Base-by-base conservation (phyloP, 2,888 invertebrate genomes). In the Euplexia lucipara region DNA sequence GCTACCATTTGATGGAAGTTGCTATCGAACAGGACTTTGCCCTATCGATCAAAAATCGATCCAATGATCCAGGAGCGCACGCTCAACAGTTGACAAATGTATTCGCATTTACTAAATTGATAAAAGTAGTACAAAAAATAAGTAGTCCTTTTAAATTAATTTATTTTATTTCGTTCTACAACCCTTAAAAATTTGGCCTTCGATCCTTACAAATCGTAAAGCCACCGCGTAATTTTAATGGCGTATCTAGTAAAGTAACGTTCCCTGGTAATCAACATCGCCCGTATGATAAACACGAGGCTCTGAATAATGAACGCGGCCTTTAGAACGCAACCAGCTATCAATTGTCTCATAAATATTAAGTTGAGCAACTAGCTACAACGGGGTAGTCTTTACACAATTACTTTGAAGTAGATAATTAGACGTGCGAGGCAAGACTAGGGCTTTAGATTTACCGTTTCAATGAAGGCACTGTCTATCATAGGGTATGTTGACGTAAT, bases 261-360 rank as follows among this genome's bases (percentile, higher is more conserved):
- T 26, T 65, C 30, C 5, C 2, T 41, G 54, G 20, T 26, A 68
- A 73, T 78, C 58, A 58, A 51, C 47, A 52, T 45, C 47, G 44
- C 78, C 68, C 74, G 57, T 61, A 74, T 64, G 64, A 74, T 74
- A 78, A 78, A 68, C 69, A 78, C 47, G 14, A 45, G n/a, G 7
- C 47, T 34, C 34, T 78, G 64, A 78, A 76, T 78, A 76, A 78
- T 78, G 41, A 52, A 68, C 14, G 45, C 51, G 47, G 62, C 58
- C 75, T 66, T 67, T 66, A 66, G 54, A 67, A 57, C 59, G 48
- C 56, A 60, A 32, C 53, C 41, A 60, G 54, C 71, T 62, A 72
- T 79, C 75, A 75, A 62, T 69, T 56, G 65, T 63, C 59, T 70
- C 59, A 70, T 75, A 56, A 79, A 79, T 79, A 75, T 60, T 65